These are phyloP conservation scores for Actias luna DNA, from an alignment of 2,888 invertebrate genomes.

Conservation along the genomic window DNA sequence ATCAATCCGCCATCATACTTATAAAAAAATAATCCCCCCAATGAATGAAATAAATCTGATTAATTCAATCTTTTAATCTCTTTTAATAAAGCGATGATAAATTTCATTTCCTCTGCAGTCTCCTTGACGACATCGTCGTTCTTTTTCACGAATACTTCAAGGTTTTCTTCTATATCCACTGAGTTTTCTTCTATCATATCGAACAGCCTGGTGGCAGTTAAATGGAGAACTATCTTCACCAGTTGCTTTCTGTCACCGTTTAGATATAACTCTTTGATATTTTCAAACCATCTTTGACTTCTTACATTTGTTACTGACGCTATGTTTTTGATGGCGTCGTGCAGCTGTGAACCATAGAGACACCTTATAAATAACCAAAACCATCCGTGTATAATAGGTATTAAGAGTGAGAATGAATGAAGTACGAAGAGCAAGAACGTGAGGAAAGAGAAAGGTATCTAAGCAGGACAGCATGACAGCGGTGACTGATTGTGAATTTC, in stretches of 20 bases:
- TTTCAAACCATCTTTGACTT: slow-evolving; percentile 53
- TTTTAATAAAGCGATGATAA: slow-evolving; percentile 44
- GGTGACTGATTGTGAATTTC: too few relatives aligned
- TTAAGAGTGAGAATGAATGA: too few relatives aligned
- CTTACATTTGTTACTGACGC: slow-evolving; percentile 48
- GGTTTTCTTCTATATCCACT: slow-evolving; percentile 40
- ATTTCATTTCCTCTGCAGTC: slow-evolving; percentile 43
- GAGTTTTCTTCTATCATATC: slow-evolving; percentile 49
- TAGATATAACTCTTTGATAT: slow-evolving; percentile 52
- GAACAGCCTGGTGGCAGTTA: slow-evolving; percentile 45
- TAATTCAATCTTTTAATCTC: slow-evolving; percentile 31
- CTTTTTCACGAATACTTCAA: slow-evolving; percentile 34
- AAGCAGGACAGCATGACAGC: too few relatives aligned
- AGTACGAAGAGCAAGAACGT: too few relatives aligned
- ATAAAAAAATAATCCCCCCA: too few relatives aligned
- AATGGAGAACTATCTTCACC: slow-evolving; percentile 50
- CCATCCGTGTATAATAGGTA: too few relatives aligned
- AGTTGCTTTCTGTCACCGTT: slow-evolving; percentile 33
- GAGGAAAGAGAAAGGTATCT: too few relatives aligned
- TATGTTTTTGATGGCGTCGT: slow-evolving; percentile 54
- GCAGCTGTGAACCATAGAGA: slow-evolving; percentile 51
- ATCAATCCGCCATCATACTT: too few relatives aligned
- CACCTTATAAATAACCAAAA: background rate
- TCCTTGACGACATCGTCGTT: slow-evolving; percentile 37
- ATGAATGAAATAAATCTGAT: slow-evolving; percentile 12